These are phyloP conservation scores for Yasuhikotakia modesta DNA, from an alignment of 2,797 vertebrate genomes.

Conservation along the genomic window DNA sequence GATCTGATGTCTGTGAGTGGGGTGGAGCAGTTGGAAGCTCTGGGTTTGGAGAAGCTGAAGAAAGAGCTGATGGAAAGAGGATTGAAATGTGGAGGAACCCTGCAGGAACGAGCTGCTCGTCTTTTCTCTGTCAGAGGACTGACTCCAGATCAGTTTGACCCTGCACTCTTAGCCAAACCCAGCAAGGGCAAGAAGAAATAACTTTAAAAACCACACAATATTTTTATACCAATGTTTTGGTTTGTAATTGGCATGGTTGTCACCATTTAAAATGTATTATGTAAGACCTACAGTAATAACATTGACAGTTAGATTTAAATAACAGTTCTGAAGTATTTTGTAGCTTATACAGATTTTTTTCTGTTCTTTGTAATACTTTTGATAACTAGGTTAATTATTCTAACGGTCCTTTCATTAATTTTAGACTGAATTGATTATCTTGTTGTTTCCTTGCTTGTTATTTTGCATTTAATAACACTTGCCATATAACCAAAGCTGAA, in stretches of 20 bases:
- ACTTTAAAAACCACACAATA: neutral
- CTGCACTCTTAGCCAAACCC: slow-evolving; percentile 82
- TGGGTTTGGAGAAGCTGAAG: slow-evolving; percentile 89
- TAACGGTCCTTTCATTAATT: neutral
- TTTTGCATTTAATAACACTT: neutral
- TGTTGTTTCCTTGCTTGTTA: neutral
- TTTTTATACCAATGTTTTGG: neutral
- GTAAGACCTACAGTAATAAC: neutral
- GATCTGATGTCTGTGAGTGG: slow-evolving; percentile 75
- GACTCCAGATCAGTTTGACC: slow-evolving; percentile 76
- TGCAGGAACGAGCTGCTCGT: slow-evolving; percentile 84
- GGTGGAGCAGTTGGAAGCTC: slow-evolving; percentile 77
- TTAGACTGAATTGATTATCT: neutral
- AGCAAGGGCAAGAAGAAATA: slow-evolving; percentile 80
- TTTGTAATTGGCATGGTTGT: neutral
- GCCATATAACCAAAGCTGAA: neutral
- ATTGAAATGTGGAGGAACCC: slow-evolving; percentile 91
- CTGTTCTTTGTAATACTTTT: neutral
- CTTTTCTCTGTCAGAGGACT: slow-evolving; percentile 85
- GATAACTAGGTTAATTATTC: too few relatives aligned
- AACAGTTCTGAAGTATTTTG: neutral
- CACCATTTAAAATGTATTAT: neutral
- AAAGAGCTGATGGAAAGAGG: slow-evolving; percentile 78
- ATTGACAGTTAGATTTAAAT: neutral
- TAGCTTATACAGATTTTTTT: neutral